Evolutionary conservation across 2,113 vertebrate genomes (phyloP), one percentile per base, ranked within the genome.

Genomic region (Phrynosoma platyrhinos): DNA sequence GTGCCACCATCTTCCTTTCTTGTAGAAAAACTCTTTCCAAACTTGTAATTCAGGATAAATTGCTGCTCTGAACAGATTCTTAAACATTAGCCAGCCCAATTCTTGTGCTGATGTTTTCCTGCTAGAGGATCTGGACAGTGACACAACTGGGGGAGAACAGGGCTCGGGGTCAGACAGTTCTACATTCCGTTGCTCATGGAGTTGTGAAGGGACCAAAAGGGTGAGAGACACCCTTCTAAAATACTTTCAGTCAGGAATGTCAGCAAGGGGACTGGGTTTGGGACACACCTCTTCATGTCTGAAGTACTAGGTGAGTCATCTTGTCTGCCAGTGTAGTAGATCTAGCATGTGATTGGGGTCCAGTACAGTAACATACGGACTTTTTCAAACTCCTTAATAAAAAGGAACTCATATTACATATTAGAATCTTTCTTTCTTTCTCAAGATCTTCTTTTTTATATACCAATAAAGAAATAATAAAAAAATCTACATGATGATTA

Each of bases 351-450:
- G 93, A 72, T 88, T 92, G 92, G 85, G 93, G 94, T 94, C 92
- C 81, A n/a, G 66, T 0, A 66, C 93, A 90, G 91, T 95, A 77
- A 79, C 85, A 84, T 86, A 92, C 95, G 94, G 94, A 94, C 90
- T 96, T 92, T 87, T 87, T 84, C 42, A 88, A 92, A 83, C 90
- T 95, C 94, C 92, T 93, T 21, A 94, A 96, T 95, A 95, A 62
- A 96, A 95, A 91, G 94, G 94, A 94, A 91, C 89, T 94, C 92
- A 68, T 86, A 40, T 89, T 83, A n/a, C 4, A 6, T 53, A 8
- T 18, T 7, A 27, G n/a, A 47, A 47, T 47, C 47, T 47, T 47
- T 47, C 47, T 47, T 47, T 47, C 47, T 47, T 47, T 47, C 47
- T 58, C 55, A 58, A 58, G 55, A 58, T 58, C n/a, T n/a, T n/a